These are phyloP conservation scores for Drosophila subpulchrella DNA, from an alignment of 1,140 invertebrate species.

Conservation along the genomic window DNA sequence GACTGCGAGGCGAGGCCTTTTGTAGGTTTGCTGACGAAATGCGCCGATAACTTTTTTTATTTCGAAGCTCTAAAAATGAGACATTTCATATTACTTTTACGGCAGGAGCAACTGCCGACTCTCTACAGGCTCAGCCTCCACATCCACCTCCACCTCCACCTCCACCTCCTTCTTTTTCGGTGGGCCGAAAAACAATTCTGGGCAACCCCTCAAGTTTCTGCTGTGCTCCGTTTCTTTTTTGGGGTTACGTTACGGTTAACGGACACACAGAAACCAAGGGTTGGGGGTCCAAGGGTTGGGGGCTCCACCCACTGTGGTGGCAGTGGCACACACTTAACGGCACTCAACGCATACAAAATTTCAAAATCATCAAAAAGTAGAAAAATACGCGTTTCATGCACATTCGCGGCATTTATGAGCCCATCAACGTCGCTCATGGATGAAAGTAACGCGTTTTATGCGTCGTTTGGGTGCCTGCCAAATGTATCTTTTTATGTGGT, in stretches of 20 bases:
- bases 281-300: background rate
- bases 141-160: background rate
- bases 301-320: conserved; percentile 3
- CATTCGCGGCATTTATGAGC: conserved; percentile 83
- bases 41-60: conserved; percentile 80
- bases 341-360: conserved; percentile 83
- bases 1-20: conserved; percentile 11
- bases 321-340: conserved; percentile 63
- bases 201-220: conserved; percentile 19
- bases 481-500: conserved; percentile 82
- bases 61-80: conserved; percentile 82
- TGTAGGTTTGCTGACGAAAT: conserved; percentile 51
- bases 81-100: conserved; percentile 82
- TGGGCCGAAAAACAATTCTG: conserved; percentile 78
- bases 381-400: conserved; percentile 83
- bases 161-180: conserved; percentile 14
- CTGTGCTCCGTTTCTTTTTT: conserved; percentile 7
- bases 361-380: conserved; percentile 83
- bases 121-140: background rate
- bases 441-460: conserved; percentile 83
- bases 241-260: conserved; percentile 54
- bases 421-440: conserved; percentile 84
- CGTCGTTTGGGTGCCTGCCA: conserved; percentile 80
- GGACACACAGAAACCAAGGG: conserved; percentile 33
- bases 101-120: conserved; percentile 70